A percentile compares a stretch with the other conserved stretches of the same genome.
Evolutionary conservation across 1,140 invertebrate genomes (phyloP).

Genomic region (Theocolax elegans): DNA sequence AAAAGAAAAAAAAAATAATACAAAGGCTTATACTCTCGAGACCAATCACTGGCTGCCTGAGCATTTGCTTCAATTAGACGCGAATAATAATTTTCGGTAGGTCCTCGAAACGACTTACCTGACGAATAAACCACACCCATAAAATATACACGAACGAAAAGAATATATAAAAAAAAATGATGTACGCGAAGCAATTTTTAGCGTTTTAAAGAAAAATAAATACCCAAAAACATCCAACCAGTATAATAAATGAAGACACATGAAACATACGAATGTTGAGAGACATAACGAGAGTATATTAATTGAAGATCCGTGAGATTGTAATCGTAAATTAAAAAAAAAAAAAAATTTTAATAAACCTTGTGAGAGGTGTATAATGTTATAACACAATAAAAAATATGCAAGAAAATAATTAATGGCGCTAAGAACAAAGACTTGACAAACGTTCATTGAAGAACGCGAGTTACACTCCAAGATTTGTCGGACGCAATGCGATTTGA

Average conservation of each 20-base stretch:
- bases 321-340: neutral
- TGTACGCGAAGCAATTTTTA: constrained; percentile 8
- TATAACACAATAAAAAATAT: neutral
- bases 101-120: neutral
- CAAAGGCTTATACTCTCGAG: constrained; percentile 55
- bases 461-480: neutral
- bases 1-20: constrained; percentile 2
- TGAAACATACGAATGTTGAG: constrained; percentile 40
- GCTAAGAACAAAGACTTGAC: constrained; percentile 6
- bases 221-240: too few relatives aligned
- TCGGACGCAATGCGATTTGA: neutral
- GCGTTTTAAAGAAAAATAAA: constrained; percentile 42
- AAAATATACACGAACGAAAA: neutral
- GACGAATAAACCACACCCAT: neutral
- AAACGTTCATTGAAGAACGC: neutral
- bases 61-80: constrained; percentile 52
- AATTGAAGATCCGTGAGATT: neutral
- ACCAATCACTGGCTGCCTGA: constrained; percentile 65
- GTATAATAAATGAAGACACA: constrained; percentile 38
- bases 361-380: neutral
- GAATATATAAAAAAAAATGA: neutral
- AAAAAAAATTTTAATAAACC: neutral
- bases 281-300: neutral
- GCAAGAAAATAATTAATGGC: neutral
- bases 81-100: neutral